Evolutionary conservation across 2,113 vertebrate genomes (phyloP).

Genomic region (Miniopterus natalensis): DNA sequence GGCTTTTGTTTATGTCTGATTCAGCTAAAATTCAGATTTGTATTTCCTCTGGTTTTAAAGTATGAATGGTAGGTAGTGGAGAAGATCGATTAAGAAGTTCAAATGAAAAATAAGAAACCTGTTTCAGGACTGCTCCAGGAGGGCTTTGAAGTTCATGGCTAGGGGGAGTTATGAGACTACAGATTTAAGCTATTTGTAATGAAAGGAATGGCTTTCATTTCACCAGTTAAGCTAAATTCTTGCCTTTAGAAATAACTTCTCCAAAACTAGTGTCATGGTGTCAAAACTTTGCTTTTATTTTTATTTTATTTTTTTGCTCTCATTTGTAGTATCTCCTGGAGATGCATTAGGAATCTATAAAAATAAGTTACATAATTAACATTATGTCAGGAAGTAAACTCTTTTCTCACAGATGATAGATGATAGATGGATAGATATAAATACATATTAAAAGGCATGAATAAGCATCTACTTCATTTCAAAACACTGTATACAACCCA

Average conservation of each 20-base stretch:
- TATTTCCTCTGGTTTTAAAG: conserved; percentile 51
- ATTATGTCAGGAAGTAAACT: background rate
- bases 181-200: conserved; percentile 78
- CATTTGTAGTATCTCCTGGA: background rate
- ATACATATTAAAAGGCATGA: background rate
- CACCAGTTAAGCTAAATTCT: conserved; percentile 75
- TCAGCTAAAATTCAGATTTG: conserved; percentile 64
- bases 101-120: conserved; percentile 75
- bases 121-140: conserved; percentile 33
- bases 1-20: conserved; percentile 69
- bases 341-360: background rate
- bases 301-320: background rate
- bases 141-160: conserved; percentile 78
- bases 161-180: conserved; percentile 63
- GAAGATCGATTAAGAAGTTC: conserved; percentile 78
- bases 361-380: background rate
- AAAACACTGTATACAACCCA: background rate
- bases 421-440: background rate
- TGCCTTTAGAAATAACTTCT: conserved; percentile 73
- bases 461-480: background rate
- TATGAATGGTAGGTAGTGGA: conserved; percentile 60
- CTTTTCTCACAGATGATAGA: background rate
- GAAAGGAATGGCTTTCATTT: conserved; percentile 73
- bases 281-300: conserved; percentile 39
- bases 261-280: background rate